Base-by-base conservation (phyloP, 2,113 vertebrate genomes). In the Anser cygnoides region DNA sequence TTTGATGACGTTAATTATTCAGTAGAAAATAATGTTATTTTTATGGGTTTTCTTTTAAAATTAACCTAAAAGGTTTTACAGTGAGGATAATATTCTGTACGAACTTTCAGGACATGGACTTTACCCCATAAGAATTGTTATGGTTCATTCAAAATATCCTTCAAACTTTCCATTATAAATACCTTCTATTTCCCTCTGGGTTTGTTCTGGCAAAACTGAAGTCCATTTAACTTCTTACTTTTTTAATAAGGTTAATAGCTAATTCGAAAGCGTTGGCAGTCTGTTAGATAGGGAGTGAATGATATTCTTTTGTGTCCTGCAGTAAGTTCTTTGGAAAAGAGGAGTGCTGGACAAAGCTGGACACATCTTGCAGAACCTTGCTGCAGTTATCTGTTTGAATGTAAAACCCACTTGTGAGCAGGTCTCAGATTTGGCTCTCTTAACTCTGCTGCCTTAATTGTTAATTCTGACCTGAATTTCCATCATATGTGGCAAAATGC, bases 151-250 rank as follows among this genome's bases (percentile, higher is more conserved):
- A 55, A 77, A 93, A 76, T 67, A 10, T 19, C 52, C 44, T 75
- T 72, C 58, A 87, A 4, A 19, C 22, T 83, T 79, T 86, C 89
- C 81, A 35, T 70, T n/a, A 75, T 22, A 61, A 89, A 74, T 79
- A 71, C 25, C 61, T 44, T 86, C 20, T 44, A 28, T 70, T 82
- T 83, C 55, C 55, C 23, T 22, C 28, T 75, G 43, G 50, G 35
- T 92, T 87, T 78, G 31, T 75, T 74, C 81, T 89, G 85, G 85
- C 72, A 83, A 66, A 89, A 71, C 44, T 71, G 52, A 83, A 76
- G 61, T 70, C 71, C 2, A 0, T 35, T 43, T 84, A 63, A 78
- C 49, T 81, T 90, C 67, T 94, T n/a, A 62, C 18, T 77, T 87
- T 73, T 58, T 61, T 22, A 91, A 79, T 89, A 89, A 75, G 23